Conservation (phyloP, 1,140 invertebrate genomes). For the Cydia pomonella region DNA sequence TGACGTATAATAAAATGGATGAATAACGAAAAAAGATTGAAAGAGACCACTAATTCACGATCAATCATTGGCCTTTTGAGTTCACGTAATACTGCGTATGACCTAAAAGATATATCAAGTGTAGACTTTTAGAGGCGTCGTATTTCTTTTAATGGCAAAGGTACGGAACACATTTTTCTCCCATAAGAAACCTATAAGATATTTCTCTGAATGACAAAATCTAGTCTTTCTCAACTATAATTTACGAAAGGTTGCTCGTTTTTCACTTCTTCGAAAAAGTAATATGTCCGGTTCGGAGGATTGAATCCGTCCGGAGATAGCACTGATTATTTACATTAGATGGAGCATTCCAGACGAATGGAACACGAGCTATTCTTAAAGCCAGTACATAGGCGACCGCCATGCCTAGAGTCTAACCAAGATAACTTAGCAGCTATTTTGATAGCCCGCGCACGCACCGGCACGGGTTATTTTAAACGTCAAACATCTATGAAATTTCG, state of each 20-base stretch:
- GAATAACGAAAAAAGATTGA: not conserved
- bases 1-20: no score
- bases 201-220: not conserved
- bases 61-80: not conserved
- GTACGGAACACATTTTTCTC: not conserved
- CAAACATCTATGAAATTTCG: no score
- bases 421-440: no score
- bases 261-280: slow-evolving; percentile 15
- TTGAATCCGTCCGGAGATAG: not conserved
- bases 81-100: not conserved
- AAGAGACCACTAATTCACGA: not conserved
- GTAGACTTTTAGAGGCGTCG: not conserved
- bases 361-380: no score
- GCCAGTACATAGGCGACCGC: no score
- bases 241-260: slow-evolving; percentile 10
- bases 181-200: not conserved
- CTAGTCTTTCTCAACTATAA: not conserved
- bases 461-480: no score
- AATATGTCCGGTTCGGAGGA: slow-evolving; percentile 1
- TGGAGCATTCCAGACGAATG: not conserved
- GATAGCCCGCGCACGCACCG: no score
- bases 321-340: not conserved
- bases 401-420: no score
- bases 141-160: not conserved
- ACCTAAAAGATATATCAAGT: not conserved